A percentile compares a stretch with the other conserved stretches of the same genome.
These are phyloP conservation scores for Phragmatobia fuliginosa DNA, from an alignment of 2,888 invertebrate genomes.

Conservation along the genomic window DNA sequence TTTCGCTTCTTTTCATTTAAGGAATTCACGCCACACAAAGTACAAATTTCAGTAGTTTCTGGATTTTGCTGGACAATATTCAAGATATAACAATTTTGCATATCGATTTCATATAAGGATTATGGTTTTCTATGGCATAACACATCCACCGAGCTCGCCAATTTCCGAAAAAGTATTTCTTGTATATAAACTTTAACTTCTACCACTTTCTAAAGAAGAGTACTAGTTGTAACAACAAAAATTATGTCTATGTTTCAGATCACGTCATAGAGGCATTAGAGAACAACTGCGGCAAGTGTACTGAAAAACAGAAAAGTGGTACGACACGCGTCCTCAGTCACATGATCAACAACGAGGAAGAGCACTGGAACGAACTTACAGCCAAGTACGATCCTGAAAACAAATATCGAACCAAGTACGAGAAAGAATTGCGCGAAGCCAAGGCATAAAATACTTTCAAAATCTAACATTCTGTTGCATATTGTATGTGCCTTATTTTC, in stretches of 20 bases:
- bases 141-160: no score
- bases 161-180: no score
- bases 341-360: slow-evolving; percentile 63
- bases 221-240: neutral
- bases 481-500: neutral
- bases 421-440: slow-evolving; percentile 57
- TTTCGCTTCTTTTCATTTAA: no score
- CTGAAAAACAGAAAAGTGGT: slow-evolving; percentile 52
- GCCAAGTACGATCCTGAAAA: slow-evolving; percentile 69
- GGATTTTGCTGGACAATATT: no score
- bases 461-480: neutral
- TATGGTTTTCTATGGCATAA: no score
- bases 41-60: no score
- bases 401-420: slow-evolving; percentile 64
- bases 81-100: no score
- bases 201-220: neutral
- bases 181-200: no score
- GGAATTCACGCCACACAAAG: no score
- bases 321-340: slow-evolving; percentile 55
- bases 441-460: slow-evolving; percentile 20
- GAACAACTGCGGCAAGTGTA: slow-evolving; percentile 61
- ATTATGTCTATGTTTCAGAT: slow-evolving; percentile 39
- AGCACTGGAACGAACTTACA: slow-evolving; percentile 64
- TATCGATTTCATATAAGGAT: no score
- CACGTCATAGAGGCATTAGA: slow-evolving; percentile 61